Evolutionary conservation across 2,797 vertebrate species (phyloP), one percentile per base, ranked within the genome.

Genomic region (Eupleurogrammus muticus): DNA sequence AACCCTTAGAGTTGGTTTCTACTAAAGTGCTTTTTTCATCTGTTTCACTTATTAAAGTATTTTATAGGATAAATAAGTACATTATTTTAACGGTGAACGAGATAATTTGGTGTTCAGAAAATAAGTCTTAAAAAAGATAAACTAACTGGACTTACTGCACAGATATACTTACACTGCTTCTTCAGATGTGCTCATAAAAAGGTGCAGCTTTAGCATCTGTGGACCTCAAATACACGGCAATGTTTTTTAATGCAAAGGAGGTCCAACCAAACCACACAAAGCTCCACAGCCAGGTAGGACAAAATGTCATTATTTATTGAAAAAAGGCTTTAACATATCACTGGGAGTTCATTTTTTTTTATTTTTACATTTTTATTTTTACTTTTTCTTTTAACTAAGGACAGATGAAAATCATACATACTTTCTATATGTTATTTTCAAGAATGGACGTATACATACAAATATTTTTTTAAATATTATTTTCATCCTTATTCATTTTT

Each of bases 61-160:
- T 80, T 87, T 66, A 77, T 46, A 24, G 49, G 68, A 59, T 59
- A 66, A 79, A 81, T 69, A 72, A 24, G 7, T 35, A 34, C 57
- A 63, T 80, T 68, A 61, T 62, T 62, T 77, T 75, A 66, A 21
- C 7, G 42, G 59, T 38, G n/a, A n/a, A n/a, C 50, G 28, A 59
- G 21, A 73, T 57, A 67, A 66, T 0, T 9, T 32, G 42, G 9
- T 64, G 56, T 57, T 70, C 28, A 66, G 46, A 71, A 23, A 67
- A 66, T 34, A n/a, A 28, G 28, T 28, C 28, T 28, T 28, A 63
- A 61, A 49, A 53, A 52, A 35, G 36, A 80, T 70, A 38, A 63
- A 63, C 56, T 49, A 13, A 79, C 28, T 28, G 28, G 40, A 63
- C 46, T 57, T 23, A 17, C 24, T 57, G 59, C 32, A 6, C n/a